These are phyloP conservation scores for Heliconius ethilla DNA, from an alignment of 2,888 invertebrate species.

Conservation along the genomic window DNA sequence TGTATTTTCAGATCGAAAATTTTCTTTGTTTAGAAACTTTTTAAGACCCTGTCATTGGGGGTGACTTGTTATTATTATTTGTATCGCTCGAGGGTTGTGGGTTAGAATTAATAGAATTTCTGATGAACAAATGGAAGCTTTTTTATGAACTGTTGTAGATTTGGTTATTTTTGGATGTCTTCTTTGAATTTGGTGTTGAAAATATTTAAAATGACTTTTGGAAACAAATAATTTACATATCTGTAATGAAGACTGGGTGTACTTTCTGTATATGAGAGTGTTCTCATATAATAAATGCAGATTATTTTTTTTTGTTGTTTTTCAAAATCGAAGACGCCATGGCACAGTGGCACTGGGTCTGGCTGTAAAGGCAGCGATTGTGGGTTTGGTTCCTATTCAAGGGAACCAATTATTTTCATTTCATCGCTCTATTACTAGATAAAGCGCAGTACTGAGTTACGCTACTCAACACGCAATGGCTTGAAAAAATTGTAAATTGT, in stretches of 20 bases:
- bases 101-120: slow-evolving; percentile 31
- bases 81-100: slow-evolving; percentile 31
- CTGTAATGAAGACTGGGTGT: too few relatives aligned
- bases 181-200: background rate
- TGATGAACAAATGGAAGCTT: slow-evolving; percentile 16
- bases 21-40: slow-evolving; percentile 44
- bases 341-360: background rate
- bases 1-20: slow-evolving; percentile 35
- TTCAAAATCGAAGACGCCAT: too few relatives aligned
- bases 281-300: too few relatives aligned
- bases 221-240: too few relatives aligned
- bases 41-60: slow-evolving; percentile 37
- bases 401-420: background rate
- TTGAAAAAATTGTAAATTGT: background rate
- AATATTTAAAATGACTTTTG: background rate
- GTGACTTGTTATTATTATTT: slow-evolving; percentile 39
- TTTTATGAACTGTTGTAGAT: slow-evolving; percentile 8
- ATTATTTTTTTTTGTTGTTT: too few relatives aligned
- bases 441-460: background rate
- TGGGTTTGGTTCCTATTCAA: background rate
- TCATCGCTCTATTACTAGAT: background rate
- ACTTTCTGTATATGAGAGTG: too few relatives aligned
- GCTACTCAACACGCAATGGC: background rate
- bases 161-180: background rate
- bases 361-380: background rate